Conservation (phyloP, 2,113 vertebrate genomes). For the Sapayoa aenigma region DNA sequence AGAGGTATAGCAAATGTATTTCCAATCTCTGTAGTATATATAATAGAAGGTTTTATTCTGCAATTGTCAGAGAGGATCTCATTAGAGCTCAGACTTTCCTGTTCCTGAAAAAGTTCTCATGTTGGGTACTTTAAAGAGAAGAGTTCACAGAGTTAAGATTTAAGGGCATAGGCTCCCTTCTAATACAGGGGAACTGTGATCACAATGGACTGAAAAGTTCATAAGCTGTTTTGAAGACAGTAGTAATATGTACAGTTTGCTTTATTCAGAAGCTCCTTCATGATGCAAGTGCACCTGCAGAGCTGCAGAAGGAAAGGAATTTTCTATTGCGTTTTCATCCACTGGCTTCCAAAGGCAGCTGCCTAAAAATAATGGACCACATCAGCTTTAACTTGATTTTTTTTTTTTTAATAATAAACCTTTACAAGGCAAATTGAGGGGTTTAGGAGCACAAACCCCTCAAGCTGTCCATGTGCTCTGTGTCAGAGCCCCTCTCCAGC, state of each 20-base stretch:
- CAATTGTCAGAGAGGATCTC: conserved; percentile 59
- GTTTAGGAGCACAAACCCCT: not conserved
- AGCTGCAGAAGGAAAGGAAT: conserved; percentile 46
- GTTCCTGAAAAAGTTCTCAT: conserved; percentile 60
- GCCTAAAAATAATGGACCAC: conserved; percentile 17
- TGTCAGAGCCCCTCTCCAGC: not conserved
- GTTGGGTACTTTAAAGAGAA: conserved; percentile 50
- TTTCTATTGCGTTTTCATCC: conserved; percentile 36
- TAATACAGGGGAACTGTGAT: conserved; percentile 51
- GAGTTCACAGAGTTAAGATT: conserved; percentile 62
- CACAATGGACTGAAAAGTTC: conserved; percentile 59
- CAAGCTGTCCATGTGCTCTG: not conserved
- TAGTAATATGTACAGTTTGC: conserved; percentile 54
- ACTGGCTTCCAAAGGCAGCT: not conserved
- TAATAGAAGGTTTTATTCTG: conserved; percentile 57
- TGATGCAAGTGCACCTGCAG: conserved; percentile 53
- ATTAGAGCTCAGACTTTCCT: conserved; percentile 56
- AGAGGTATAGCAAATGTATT: conserved; percentile 53
- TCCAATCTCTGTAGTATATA: conserved; percentile 54
- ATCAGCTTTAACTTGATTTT: not conserved
- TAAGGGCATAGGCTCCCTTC: conserved; percentile 55
- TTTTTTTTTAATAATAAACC: not conserved
- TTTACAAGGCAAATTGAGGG: not conserved
- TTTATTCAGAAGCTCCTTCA: conserved; percentile 53
- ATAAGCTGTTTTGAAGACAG: conserved; percentile 58